Percentiles rank a stretch among this genome's conserved stretches.
Conservation (phyloP, 2,888 invertebrate genomes). For the Taphrorychus bicolor region DNA sequence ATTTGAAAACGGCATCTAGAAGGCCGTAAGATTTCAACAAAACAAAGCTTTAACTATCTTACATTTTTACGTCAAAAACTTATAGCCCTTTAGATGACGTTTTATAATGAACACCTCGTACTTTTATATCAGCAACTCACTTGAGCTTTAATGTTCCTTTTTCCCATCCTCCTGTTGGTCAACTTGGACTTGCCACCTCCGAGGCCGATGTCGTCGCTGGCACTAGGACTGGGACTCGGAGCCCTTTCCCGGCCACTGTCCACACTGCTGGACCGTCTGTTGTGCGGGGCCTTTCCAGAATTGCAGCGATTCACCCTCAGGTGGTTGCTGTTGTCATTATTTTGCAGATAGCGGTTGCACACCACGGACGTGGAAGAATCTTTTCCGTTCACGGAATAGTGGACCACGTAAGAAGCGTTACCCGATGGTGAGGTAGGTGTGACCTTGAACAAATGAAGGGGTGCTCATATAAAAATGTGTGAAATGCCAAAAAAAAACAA, state of each 20-base stretch:
- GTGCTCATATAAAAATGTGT: too few relatives aligned
- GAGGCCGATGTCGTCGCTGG: slow-evolving; percentile 50
- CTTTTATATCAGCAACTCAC: slow-evolving; percentile 21
- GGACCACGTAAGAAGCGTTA: slow-evolving; percentile 68
- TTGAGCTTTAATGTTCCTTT: slow-evolving; percentile 88
- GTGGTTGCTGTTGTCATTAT: slow-evolving; percentile 26
- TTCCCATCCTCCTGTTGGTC: slow-evolving; percentile 76
- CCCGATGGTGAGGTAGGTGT: slow-evolving; percentile 58
- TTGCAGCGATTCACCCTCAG: slow-evolving; percentile 31
- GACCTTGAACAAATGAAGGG: slow-evolving; percentile 42
- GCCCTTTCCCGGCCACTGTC: slow-evolving; percentile 57
- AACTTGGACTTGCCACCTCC: slow-evolving; percentile 56
- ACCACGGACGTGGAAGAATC: slow-evolving; percentile 54
- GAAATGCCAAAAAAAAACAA: too few relatives aligned
- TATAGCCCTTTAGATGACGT: neutral
- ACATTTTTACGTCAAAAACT: neutral
- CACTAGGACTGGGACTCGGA: slow-evolving; percentile 61
- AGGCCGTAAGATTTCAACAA: too few relatives aligned
- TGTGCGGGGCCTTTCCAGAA: slow-evolving; percentile 15
- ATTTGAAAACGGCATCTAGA: too few relatives aligned
- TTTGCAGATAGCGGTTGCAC: slow-evolving; percentile 27
- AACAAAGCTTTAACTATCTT: too few relatives aligned
- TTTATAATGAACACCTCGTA: too few relatives aligned
- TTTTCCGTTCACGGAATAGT: slow-evolving; percentile 71
- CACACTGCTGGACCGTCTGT: slow-evolving; percentile 62